A percentile compares a stretch with the other conserved stretches of the same genome.
phyloP scores from a whole-genome alignment of 2,113 vertebrate species.

The Psilopsiagon aurifrons region DNA sequence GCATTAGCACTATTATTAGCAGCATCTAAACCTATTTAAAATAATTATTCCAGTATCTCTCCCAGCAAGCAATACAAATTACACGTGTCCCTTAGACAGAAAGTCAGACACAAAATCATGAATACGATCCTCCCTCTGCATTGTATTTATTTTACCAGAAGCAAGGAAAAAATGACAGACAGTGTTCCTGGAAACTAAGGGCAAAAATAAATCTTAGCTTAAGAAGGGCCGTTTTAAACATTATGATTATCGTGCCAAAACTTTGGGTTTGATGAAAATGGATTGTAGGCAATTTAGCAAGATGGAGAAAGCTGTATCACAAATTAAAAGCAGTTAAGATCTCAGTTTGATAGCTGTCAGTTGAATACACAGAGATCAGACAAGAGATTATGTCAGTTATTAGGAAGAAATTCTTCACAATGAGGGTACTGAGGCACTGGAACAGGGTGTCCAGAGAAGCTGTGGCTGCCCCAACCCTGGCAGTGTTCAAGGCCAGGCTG shows the following conservation, averaged over 20 bases:
- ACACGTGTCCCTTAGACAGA: neutral
- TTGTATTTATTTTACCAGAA: conserved; percentile 5
- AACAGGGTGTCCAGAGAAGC: neutral
- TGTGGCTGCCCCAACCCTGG: neutral
- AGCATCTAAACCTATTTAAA: conserved; percentile 39
- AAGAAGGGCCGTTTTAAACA: neutral
- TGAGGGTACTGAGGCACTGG: neutral
- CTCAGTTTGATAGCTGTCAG: neutral
- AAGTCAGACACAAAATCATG: neutral
- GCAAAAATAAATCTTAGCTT: conserved; percentile 1
- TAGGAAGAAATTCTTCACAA: neutral
- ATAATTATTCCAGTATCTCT: neutral
- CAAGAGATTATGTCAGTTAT: neutral
- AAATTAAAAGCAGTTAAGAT: neutral
- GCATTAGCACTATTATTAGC: conserved; percentile 40
- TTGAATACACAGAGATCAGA: neutral
- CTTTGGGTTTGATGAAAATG: neutral
- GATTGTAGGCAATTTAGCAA: neutral
- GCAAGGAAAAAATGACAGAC: neutral
- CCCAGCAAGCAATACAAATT: conserved; percentile 1
- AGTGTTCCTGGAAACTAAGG: neutral
- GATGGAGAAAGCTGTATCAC: neutral
- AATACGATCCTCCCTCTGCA: conserved; percentile 12
- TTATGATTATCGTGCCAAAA: neutral
- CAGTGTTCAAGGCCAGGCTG: neutral